Conservation (phyloP, 2,888 invertebrate species). For the Stramonita haemastoma region DNA sequence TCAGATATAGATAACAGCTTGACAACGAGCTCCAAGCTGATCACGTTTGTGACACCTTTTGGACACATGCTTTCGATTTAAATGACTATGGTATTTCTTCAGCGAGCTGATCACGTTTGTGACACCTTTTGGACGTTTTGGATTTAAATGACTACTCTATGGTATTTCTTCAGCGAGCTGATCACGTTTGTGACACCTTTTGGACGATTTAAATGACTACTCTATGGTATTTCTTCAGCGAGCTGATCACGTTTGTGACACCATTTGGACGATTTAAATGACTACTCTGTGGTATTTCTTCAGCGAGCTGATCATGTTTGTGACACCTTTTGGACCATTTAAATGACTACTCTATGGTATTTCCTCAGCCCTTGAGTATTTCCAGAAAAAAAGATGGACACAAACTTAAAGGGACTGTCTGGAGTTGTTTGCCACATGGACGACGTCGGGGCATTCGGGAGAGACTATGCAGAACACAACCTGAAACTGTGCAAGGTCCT, state of each 20-base stretch:
- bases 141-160: background rate
- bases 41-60: background rate
- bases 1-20: constrained; percentile 10
- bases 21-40: background rate
- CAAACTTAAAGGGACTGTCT: constrained; percentile 15
- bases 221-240: too few relatives aligned
- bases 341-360: constrained; percentile 25
- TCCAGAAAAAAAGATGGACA: constrained; percentile 36
- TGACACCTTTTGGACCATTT: constrained; percentile 36
- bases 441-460: background rate
- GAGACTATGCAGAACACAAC: constrained; percentile 12
- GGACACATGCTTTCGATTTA: background rate
- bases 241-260: too few relatives aligned
- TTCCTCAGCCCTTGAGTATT: constrained; percentile 22
- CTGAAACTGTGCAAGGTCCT: constrained; percentile 14
- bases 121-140: background rate
- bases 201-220: background rate
- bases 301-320: too few relatives aligned
- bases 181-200: background rate
- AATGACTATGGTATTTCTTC: background rate
- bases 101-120: background rate
- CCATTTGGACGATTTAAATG: constrained; percentile 36
- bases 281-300: background rate
- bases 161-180: background rate
- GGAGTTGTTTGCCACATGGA: constrained; percentile 52